Evolutionary conservation across 2,888 invertebrate genomes (phyloP).

Genomic region (Alcis repandata): DNA sequence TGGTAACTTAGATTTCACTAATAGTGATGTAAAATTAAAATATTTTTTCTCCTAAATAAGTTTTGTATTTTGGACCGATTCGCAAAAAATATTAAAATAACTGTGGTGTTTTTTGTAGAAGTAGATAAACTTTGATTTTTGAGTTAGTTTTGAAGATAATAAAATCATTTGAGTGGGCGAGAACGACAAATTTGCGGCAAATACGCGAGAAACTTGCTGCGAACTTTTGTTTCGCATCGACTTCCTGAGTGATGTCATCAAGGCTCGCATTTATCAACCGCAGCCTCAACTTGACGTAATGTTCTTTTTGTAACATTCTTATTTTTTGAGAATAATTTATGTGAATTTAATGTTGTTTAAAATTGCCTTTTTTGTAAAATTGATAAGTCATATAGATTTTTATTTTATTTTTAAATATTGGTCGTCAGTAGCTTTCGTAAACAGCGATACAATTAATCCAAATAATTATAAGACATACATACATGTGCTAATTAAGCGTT

Average conservation of each 20-base stretch:
- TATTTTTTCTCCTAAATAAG: neutral
- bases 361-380: slow-evolving; percentile 60
- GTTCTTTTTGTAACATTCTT: slow-evolving; percentile 70
- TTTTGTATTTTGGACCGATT: too few species aligned
- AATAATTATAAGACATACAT: too few species aligned
- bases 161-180: neutral
- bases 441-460: neutral
- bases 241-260: slow-evolving; percentile 27
- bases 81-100: too few species aligned
- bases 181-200: neutral
- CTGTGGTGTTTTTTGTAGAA: too few species aligned
- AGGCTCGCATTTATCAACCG: slow-evolving; percentile 60
- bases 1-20: slow-evolving; percentile 2
- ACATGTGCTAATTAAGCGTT: neutral
- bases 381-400: slow-evolving; percentile 43
- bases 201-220: neutral
- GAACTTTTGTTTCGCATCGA: slow-evolving; percentile 4
- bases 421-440: neutral
- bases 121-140: neutral
- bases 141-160: neutral
- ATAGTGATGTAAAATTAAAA: neutral
- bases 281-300: slow-evolving; percentile 65
- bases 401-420: neutral
- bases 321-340: slow-evolving; percentile 70
- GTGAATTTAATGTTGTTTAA: slow-evolving; percentile 67